Percentiles rank a stretch among this genome's conserved stretches.
Evolutionary conservation across 1,140 invertebrate genomes (phyloP).

Genomic region (Heterodera schachtii): DNA sequence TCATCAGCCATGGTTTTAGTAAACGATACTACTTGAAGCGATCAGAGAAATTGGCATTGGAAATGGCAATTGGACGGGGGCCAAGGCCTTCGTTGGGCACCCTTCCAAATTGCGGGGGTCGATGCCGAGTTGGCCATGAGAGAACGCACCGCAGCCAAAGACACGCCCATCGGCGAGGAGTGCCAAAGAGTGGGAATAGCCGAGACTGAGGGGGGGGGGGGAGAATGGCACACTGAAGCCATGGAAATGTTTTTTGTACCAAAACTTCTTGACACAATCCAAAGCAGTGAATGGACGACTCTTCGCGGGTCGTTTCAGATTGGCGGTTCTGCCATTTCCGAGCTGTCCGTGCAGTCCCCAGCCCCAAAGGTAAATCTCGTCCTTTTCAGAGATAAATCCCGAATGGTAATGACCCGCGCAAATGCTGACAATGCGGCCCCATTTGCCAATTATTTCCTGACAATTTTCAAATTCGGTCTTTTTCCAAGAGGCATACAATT

Average conservation of each 20-base stretch:
- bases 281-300: constrained; percentile 16
- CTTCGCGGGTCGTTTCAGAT: constrained; percentile 32
- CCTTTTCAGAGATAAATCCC: constrained; percentile 48
- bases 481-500: constrained; percentile 27
- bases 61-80: constrained; percentile 30
- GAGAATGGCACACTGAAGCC: background rate
- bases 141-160: constrained; percentile 45
- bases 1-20: too few species aligned
- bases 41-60: constrained; percentile 40
- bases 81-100: constrained; percentile 15
- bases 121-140: constrained; percentile 35
- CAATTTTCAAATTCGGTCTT: background rate
- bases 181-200: constrained; percentile 47
- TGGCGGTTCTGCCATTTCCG: constrained; percentile 15
- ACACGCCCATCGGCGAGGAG: constrained; percentile 41
- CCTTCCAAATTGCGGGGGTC: constrained; percentile 31
- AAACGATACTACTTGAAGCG: constrained; percentile 19
- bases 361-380: constrained; percentile 53
- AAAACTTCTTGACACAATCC: constrained; percentile 34
- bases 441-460: constrained; percentile 46
- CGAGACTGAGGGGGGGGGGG: constrained; percentile 22
- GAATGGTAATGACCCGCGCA: constrained; percentile 60
- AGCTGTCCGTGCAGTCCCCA: constrained; percentile 59
- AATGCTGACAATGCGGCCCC: constrained; percentile 30
- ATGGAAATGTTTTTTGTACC: background rate